Conservation (phyloP, 2,888 invertebrate species). For the Arctia plantaginis region DNA sequence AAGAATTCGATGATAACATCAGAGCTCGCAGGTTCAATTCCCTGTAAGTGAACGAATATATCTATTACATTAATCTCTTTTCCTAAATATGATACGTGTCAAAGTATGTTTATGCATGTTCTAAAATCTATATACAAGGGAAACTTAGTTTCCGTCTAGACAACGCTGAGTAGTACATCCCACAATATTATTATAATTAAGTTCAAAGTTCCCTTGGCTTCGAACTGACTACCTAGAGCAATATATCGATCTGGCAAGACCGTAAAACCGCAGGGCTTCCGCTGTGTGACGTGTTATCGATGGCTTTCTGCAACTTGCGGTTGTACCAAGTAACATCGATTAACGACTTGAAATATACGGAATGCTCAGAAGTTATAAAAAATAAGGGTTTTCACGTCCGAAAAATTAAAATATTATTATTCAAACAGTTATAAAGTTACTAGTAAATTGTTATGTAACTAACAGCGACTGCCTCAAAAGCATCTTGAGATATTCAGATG, state of each 20-base stretch:
- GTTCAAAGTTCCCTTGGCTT: not conserved
- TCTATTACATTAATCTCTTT: too few relatives aligned
- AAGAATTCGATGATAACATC: too few relatives aligned
- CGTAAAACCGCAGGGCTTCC: conserved; percentile 32
- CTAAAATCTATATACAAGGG: not conserved
- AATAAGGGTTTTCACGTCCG: too few relatives aligned
- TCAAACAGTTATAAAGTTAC: too few relatives aligned
- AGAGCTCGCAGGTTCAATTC: too few relatives aligned
- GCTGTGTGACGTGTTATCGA: conserved; percentile 33
- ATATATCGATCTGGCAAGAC: not conserved
- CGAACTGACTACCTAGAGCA: not conserved
- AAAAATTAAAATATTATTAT: too few relatives aligned
- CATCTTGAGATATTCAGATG: too few relatives aligned
- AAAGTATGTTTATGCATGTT: not conserved
- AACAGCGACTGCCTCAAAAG: too few relatives aligned
- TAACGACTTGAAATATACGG: not conserved
- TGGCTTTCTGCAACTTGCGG: conserved; percentile 33
- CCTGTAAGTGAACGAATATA: too few relatives aligned
- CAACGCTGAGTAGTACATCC: not conserved
- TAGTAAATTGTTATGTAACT: too few relatives aligned
- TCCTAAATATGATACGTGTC: too few relatives aligned
- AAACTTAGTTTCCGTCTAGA: not conserved
- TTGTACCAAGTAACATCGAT: not conserved
- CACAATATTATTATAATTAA: not conserved
- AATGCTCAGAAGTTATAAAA: not conserved